Base-by-base conservation (phyloP, 2,888 invertebrate species). In the Scaptomyza cyrtandrae region DNA sequence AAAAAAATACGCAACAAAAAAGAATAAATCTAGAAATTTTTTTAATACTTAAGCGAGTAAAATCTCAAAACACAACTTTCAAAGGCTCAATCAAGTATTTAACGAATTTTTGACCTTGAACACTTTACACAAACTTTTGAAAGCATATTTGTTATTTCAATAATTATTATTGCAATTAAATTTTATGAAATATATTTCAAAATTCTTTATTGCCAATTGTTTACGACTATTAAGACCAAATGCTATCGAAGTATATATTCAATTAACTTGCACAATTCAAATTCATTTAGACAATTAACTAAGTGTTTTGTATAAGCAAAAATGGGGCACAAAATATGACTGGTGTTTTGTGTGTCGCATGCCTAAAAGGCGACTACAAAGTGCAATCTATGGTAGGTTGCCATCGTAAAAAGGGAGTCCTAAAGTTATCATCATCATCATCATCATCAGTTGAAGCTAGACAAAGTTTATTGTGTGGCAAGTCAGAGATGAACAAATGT, bases 281-380 rank as follows among this genome's bases (percentile, higher is more conserved):
- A n/a, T 16, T 37, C 16, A 55, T 24, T 57, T 31, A 6, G 16
- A 27, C 19, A 48, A 5, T 1, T 41, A 16, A 41, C 3, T 4
- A 16, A 41, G 19, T n/a, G 14, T 11, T 24, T 6, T 19, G 10
- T 14, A 14, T n/a, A 10, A 35, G 41, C 50, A 48, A 44, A 70
- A 49, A 9, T 71, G 58, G 44, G 46, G 33, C 59, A 71, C 49
- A 60, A 48, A 39, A 16, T 50, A 29, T 29, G 29, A 7, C 29
- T 33, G n/a, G n/a, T 35, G 16, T 35, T 13, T 27, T 14, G 11
- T 46, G 33, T 33, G 46, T 24, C 19, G 31, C 31, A 62, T 50
- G 54, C 71, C 76, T 58, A 58, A 76, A 71, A 71, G 72, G 7
- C 44, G 71, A 55, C 72, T 56, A n/a, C n/a, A n/a, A n/a, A n/a